Evolutionary conservation across 2,797 vertebrate species (phyloP).

Genomic region (Parotocinclus haroldoi): DNA sequence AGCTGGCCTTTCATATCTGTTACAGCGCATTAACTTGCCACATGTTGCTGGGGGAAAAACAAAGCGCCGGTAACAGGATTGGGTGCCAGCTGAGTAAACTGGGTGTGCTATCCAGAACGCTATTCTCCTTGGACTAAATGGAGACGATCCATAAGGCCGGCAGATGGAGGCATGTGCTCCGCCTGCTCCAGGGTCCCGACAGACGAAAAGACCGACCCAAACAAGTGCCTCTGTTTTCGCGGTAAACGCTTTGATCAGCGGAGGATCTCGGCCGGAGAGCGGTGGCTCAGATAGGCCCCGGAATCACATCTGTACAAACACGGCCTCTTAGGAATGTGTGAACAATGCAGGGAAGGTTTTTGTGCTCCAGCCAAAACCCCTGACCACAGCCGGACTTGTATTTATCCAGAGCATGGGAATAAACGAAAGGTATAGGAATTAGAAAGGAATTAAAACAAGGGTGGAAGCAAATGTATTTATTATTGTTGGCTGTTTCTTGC

Average conservation of each 20-base stretch:
- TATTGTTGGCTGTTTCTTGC: too few species aligned
- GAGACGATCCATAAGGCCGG: conserved; percentile 81
- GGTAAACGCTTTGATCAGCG: conserved; percentile 91
- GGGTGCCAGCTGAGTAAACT: conserved; percentile 79
- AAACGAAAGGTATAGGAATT: conserved; percentile 62
- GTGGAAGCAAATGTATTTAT: too few species aligned
- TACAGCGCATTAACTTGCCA: conserved; percentile 79
- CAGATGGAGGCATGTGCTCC: conserved; percentile 90
- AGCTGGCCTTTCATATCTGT: conserved; percentile 73
- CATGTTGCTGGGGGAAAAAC: conserved; percentile 77
- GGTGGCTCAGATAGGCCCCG: conserved; percentile 79
- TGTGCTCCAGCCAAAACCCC: conserved; percentile 61
- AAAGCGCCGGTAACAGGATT: conserved; percentile 63
- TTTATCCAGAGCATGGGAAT: conserved; percentile 62
- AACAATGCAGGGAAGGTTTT: conserved; percentile 83
- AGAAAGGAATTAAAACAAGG: too few species aligned
- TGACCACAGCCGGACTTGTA: conserved; percentile 54
- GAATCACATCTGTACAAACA: conserved; percentile 98
- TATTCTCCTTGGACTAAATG: conserved; percentile 71
- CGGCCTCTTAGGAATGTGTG: conserved; percentile 80
- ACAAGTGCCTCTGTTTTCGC: conserved; percentile 84
- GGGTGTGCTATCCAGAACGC: conserved; percentile 52
- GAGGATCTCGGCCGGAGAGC: conserved; percentile 79
- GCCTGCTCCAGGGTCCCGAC: conserved; percentile 63
- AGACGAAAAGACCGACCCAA: conserved; percentile 78